phyloP scores from a whole-genome alignment of 2,113 vertebrate species.

The Indri indri region DNA sequence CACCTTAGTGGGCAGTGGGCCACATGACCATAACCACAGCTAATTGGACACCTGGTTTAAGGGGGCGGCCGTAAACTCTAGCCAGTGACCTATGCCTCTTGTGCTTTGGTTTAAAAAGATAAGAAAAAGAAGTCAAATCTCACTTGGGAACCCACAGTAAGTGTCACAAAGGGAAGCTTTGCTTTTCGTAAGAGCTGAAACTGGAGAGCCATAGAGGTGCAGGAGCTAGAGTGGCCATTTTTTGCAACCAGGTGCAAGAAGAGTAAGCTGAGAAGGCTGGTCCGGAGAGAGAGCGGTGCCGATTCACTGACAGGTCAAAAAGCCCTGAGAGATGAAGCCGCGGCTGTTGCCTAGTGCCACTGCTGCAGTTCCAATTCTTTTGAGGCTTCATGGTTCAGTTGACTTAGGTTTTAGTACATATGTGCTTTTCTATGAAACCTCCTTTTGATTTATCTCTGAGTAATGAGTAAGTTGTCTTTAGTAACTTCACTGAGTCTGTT shows the following conservation, averaged over 20 bases:
- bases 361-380: neutral
- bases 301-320: neutral
- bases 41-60: neutral
- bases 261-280: neutral
- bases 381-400: neutral
- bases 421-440: neutral
- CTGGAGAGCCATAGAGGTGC: neutral
- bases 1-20: neutral
- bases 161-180: neutral
- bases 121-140: slow-evolving; percentile 41
- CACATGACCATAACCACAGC: neutral
- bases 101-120: slow-evolving; percentile 44
- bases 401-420: neutral
- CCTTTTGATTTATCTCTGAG: slow-evolving; percentile 11
- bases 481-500: slow-evolving; percentile 8
- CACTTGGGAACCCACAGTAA: slow-evolving; percentile 18
- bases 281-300: neutral
- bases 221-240: neutral
- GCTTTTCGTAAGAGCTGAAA: neutral
- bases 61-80: neutral
- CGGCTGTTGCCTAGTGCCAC: neutral
- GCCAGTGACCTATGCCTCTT: neutral
- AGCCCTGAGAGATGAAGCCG: neutral
- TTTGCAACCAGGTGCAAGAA: neutral
- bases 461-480: neutral